Conservation (phyloP, 2,888 invertebrate genomes). For the Cryptocephalus moraei region DNA sequence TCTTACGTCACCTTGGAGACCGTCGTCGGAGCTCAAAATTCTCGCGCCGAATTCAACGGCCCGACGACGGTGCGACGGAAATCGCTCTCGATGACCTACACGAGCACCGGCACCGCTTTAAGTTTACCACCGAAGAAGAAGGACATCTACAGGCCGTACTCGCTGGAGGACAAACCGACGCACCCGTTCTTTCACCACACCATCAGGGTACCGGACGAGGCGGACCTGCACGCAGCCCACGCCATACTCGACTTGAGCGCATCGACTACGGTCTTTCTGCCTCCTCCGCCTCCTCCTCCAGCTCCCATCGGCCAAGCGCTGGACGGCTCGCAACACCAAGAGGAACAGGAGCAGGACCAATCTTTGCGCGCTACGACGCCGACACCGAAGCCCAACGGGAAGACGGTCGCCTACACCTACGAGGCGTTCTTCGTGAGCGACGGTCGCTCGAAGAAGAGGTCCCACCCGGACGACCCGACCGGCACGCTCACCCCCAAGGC, state of each 20-base stretch:
- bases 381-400: constrained; percentile 36
- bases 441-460: constrained; percentile 61
- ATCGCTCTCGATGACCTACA: constrained; percentile 74
- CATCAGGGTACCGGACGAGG: constrained; percentile 59
- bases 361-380: constrained; percentile 7
- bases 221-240: constrained; percentile 79
- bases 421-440: constrained; percentile 88
- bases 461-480: constrained; percentile 19
- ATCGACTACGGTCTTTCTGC: constrained; percentile 64
- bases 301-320: not conserved
- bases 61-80: constrained; percentile 44
- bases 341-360: constrained; percentile 5
- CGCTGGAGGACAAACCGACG: constrained; percentile 56
- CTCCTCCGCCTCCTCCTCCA: constrained; percentile 37
- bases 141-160: constrained; percentile 84
- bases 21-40: constrained; percentile 40
- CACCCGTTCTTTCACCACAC: constrained; percentile 36
- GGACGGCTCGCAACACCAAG: constrained; percentile 14
- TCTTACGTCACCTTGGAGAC: constrained; percentile 46
- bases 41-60: constrained; percentile 31
- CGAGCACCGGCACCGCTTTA: constrained; percentile 72
- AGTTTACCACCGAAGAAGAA: constrained; percentile 84
- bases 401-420: constrained; percentile 81
- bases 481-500: constrained; percentile 20
- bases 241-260: constrained; percentile 84